Evolutionary conservation across 2,888 invertebrate genomes (phyloP).

Genomic region (Cataglyphis cursor): DNA sequence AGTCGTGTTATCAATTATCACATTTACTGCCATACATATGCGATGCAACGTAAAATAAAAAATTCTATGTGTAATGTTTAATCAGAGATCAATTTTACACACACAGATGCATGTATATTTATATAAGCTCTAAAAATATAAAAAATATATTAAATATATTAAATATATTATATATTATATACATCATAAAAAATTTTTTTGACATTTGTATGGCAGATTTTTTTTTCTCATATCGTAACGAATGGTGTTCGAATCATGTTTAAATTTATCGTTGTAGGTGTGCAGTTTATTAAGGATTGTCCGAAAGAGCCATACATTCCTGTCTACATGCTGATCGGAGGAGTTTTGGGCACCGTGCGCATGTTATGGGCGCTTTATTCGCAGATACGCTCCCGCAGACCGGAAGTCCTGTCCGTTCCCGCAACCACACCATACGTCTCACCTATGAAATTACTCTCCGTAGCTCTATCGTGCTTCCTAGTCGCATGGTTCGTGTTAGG

Average conservation of each 20-base stretch:
- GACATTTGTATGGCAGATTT: background rate
- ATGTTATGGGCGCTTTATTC: conserved; percentile 87
- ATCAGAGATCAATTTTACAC: background rate
- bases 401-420: conserved; percentile 82
- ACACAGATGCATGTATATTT: background rate
- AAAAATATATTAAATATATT: background rate
- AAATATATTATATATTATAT: background rate
- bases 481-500: conserved; percentile 93
- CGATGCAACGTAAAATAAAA: background rate
- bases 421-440: conserved; percentile 84
- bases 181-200: background rate
- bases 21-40: background rate
- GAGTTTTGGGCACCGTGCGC: conserved; percentile 91
- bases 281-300: conserved; percentile 93
- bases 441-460: conserved; percentile 90
- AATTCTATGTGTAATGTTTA: background rate
- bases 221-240: background rate
- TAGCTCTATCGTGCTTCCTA: conserved; percentile 91
- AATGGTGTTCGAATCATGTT: background rate
- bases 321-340: conserved; percentile 95
- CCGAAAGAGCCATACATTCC: conserved; percentile 93
- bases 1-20: conserved; percentile 21
- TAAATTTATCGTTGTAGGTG: conserved; percentile 88
- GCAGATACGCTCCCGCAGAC: conserved; percentile 83
- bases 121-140: background rate